phyloP scores from a whole-genome alignment of 1,140 invertebrate genomes.

The Meloidogyne chitwoodi region DNA sequence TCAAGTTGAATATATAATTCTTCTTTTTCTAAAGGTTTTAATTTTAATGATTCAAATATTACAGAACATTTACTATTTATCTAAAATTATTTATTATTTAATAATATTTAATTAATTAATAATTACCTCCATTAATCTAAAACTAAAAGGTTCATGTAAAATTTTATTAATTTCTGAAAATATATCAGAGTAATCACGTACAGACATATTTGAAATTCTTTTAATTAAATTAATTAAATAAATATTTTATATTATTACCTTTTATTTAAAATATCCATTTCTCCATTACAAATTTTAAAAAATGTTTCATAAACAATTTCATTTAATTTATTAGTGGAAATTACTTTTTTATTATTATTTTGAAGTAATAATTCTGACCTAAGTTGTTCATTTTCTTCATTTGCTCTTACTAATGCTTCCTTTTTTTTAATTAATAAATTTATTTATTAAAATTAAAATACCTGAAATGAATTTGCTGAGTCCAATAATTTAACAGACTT shows the following conservation, averaged over 20 bases:
- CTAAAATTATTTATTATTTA: too few relatives aligned
- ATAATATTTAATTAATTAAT: neutral
- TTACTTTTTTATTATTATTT: neutral
- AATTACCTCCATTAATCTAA: slow-evolving; percentile 32
- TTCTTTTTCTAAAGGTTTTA: slow-evolving; percentile 23
- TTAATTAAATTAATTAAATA: slow-evolving; percentile 12
- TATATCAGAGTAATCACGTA: slow-evolving; percentile 34
- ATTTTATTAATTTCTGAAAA: slow-evolving; percentile 30
- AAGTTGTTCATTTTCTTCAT: slow-evolving; percentile 9
- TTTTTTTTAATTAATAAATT: slow-evolving; percentile 3
- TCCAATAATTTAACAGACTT: neutral
- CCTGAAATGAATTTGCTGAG: neutral
- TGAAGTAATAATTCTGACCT: neutral
- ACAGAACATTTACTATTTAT: slow-evolving; percentile 34
- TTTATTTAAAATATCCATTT: slow-evolving; percentile 26
- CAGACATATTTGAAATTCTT: slow-evolving; percentile 9
- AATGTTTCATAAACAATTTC: slow-evolving; percentile 25
- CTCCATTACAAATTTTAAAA: slow-evolving; percentile 23
- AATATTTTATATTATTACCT: neutral
- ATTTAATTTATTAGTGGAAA: neutral
- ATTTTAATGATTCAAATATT: slow-evolving; percentile 21
- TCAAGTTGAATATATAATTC: slow-evolving; percentile 28
- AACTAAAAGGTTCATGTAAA: slow-evolving; percentile 38
- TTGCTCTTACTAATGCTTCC: neutral
- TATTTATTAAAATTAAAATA: neutral